A percentile compares a stretch with the other conserved stretches of the same genome.
Evolutionary conservation across 1,140 invertebrate species (phyloP).

Genomic region (Rhynchophorus ferrugineus): DNA sequence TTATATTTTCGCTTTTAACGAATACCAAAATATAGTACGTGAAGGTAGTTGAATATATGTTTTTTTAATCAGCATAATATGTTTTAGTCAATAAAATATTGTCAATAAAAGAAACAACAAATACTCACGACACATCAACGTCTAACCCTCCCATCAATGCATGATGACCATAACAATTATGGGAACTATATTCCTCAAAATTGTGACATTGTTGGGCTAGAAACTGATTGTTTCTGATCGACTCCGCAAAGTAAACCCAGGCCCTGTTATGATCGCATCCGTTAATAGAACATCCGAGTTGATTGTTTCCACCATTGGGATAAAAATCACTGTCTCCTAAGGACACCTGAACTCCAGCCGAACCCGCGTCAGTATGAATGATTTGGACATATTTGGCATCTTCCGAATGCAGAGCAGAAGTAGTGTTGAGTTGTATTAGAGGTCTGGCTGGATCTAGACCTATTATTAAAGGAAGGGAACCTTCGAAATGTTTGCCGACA

Average conservation of each 20-base stretch:
- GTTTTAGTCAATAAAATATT: too few species aligned
- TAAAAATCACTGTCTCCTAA: slow-evolving; percentile 64
- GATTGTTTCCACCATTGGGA: background rate
- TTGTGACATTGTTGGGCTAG: background rate
- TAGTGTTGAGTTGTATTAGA: slow-evolving; percentile 41
- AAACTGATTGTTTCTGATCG: background rate
- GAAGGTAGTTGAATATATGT: too few species aligned
- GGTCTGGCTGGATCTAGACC: slow-evolving; percentile 49
- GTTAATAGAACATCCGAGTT: background rate
- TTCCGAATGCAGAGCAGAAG: slow-evolving; percentile 49
- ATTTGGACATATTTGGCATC: slow-evolving; percentile 56
- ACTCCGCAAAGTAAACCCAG: background rate
- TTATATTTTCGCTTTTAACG: too few species aligned
- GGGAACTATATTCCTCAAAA: background rate
- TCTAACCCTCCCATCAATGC: background rate
- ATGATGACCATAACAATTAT: background rate
- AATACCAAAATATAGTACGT: too few species aligned
- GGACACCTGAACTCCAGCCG: slow-evolving; percentile 51
- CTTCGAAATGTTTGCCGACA: slow-evolving; percentile 43
- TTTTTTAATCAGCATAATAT: too few species aligned
- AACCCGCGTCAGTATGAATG: slow-evolving; percentile 53
- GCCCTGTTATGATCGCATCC: background rate
- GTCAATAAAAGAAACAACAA: too few species aligned
- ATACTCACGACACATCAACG: background rate
- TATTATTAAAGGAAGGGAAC: slow-evolving; percentile 36